phyloP scores from a whole-genome alignment of 1,140 invertebrate species.

The Drosophila funebris region DNA sequence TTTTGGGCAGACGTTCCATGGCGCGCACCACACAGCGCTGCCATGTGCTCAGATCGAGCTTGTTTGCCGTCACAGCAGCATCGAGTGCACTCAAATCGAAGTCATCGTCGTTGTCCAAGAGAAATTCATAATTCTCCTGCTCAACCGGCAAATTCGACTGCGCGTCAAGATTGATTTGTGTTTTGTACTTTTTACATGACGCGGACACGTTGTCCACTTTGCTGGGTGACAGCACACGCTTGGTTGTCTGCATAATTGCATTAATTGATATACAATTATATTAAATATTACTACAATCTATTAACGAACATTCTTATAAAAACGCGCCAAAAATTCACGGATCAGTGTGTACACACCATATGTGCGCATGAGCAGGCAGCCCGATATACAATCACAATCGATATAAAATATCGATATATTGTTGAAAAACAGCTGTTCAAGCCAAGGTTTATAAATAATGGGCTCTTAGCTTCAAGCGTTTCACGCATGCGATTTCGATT shows the following conservation, averaged over 20 bases:
- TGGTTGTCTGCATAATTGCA: slow-evolving; percentile 15
- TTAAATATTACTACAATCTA: neutral
- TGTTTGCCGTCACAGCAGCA: slow-evolving; percentile 7
- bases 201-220: slow-evolving; percentile 38
- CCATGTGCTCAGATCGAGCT: slow-evolving; percentile 57
- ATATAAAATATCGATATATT: neutral
- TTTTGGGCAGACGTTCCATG: slow-evolving; percentile 38
- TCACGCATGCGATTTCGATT: too few relatives aligned
- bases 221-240: slow-evolving; percentile 60
- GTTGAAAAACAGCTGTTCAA: too few relatives aligned
- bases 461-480: too few relatives aligned
- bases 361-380: neutral
- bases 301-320: slow-evolving; percentile 25
- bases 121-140: slow-evolving; percentile 52
- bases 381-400: neutral
- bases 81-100: slow-evolving; percentile 51
- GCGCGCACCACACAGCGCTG: slow-evolving; percentile 61
- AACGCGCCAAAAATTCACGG: slow-evolving; percentile 30
- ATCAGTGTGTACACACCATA: slow-evolving; percentile 19
- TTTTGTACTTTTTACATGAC: slow-evolving; percentile 45
- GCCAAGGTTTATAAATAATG: too few relatives aligned
- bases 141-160: neutral
- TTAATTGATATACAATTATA: neutral
- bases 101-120: slow-evolving; percentile 56
- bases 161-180: neutral